Evolutionary conservation across 2,888 invertebrate species (phyloP).

Genomic region (Antheraea yamamai): DNA sequence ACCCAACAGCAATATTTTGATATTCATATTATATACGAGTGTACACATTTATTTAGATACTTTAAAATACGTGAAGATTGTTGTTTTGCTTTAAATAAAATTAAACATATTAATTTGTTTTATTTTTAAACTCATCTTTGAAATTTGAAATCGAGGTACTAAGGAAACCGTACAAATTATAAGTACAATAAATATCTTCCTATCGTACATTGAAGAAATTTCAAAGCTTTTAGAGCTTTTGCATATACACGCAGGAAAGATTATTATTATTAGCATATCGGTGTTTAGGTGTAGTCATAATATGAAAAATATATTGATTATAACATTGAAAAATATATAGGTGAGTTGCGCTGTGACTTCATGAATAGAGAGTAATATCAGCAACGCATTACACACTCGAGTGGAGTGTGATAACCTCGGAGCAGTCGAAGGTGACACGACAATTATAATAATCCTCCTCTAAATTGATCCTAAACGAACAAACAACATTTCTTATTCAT

Average conservation of each 20-base stretch:
- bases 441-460: constrained; percentile 19
- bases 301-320: not conserved
- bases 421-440: constrained; percentile 21
- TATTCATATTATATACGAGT: not conserved
- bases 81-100: not conserved
- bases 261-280: not conserved
- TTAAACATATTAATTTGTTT: not conserved
- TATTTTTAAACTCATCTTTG: not conserved
- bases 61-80: not conserved
- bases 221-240: no score
- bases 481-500: constrained; percentile 59
- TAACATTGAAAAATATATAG: not conserved
- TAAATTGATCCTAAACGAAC: constrained; percentile 26
- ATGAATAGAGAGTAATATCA: not conserved
- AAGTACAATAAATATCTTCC: not conserved
- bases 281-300: not conserved
- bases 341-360: not conserved
- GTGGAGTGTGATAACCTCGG: constrained; percentile 20
- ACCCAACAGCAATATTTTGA: not conserved
- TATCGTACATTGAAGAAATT: not conserved
- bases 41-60: not conserved
- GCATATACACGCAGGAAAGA: not conserved
- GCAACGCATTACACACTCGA: constrained; percentile 1
- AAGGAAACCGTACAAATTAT: not conserved
- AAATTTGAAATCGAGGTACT: not conserved